These are phyloP conservation scores for Xanthia icteritia DNA, from an alignment of 2,888 invertebrate genomes.

Conservation along the genomic window DNA sequence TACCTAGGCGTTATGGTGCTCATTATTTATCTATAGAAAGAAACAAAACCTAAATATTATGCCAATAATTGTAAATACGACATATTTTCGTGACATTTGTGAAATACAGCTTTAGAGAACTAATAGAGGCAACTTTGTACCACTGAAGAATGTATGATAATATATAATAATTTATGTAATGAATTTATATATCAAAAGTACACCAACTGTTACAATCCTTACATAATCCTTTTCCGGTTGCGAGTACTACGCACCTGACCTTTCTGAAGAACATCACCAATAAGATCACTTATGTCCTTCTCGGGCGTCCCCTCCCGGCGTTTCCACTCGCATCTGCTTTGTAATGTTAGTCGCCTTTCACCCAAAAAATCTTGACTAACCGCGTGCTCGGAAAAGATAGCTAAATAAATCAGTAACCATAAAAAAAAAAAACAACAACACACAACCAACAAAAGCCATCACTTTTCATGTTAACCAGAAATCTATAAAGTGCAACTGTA, in stretches of 20 bases:
- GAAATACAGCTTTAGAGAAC: background rate
- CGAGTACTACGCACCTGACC: background rate
- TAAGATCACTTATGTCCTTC: background rate
- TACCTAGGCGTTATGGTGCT: background rate
- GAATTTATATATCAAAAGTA: no score
- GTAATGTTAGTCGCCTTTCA: background rate
- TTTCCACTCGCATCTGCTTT: background rate
- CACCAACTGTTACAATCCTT: background rate
- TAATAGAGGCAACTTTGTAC: background rate
- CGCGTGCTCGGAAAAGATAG: background rate
- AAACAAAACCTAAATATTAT: no score
- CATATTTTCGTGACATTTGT: background rate
- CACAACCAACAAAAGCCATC: background rate
- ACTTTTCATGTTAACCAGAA: conserved; percentile 19
- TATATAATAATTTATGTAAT: no score
- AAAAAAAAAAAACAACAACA: background rate
- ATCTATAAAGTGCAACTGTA: conserved; percentile 44
- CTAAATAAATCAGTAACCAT: background rate
- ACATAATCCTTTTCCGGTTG: background rate
- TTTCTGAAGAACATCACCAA: background rate
- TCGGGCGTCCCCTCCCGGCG: no score
- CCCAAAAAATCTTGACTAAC: background rate
- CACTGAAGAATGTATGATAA: no score
- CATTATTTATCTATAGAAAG: background rate
- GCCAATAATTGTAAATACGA: background rate